A percentile compares a stretch with the other conserved stretches of the same genome.
These are phyloP conservation scores for Onchidella celtica DNA, from an alignment of 2,888 invertebrate species.

Conservation along the genomic window DNA sequence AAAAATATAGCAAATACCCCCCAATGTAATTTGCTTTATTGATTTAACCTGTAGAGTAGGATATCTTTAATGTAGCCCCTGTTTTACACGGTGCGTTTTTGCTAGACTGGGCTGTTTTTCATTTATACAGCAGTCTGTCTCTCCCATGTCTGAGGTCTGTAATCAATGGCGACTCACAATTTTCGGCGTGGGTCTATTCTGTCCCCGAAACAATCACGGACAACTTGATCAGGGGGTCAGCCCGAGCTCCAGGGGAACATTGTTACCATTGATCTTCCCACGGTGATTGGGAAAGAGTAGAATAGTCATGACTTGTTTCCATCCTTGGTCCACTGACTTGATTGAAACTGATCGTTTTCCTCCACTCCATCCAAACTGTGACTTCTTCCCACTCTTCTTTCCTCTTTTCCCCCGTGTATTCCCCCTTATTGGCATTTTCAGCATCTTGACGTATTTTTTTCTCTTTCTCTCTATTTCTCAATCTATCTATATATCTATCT, in stretches of 20 bases:
- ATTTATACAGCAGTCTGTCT: too few relatives aligned
- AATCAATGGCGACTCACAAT: slow-evolving; percentile 4
- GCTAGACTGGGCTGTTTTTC: too few relatives aligned
- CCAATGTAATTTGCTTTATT: too few relatives aligned
- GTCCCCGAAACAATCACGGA: slow-evolving; percentile 13
- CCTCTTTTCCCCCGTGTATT: neutral
- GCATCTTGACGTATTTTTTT: neutral
- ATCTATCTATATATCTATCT: neutral
- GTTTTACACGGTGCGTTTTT: too few relatives aligned
- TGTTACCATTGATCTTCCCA: slow-evolving; percentile 12
- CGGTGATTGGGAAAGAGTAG: neutral
- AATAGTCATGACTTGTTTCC: neutral
- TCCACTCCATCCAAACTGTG: neutral
- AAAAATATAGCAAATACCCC: too few relatives aligned
- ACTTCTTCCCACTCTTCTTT: neutral
- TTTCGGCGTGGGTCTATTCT: neutral
- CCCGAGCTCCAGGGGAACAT: neutral
- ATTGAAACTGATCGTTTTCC: neutral
- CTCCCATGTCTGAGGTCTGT: neutral
- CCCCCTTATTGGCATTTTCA: neutral
- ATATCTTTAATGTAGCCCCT: too few relatives aligned
- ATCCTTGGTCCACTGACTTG: neutral
- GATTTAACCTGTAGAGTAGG: too few relatives aligned
- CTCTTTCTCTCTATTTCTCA: neutral
- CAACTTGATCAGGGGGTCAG: slow-evolving; percentile 15